Percentiles rank a stretch among this genome's conserved stretches.
These are phyloP conservation scores for Acrobasis consociella DNA, from an alignment of 2,888 invertebrate genomes.

Conservation along the genomic window DNA sequence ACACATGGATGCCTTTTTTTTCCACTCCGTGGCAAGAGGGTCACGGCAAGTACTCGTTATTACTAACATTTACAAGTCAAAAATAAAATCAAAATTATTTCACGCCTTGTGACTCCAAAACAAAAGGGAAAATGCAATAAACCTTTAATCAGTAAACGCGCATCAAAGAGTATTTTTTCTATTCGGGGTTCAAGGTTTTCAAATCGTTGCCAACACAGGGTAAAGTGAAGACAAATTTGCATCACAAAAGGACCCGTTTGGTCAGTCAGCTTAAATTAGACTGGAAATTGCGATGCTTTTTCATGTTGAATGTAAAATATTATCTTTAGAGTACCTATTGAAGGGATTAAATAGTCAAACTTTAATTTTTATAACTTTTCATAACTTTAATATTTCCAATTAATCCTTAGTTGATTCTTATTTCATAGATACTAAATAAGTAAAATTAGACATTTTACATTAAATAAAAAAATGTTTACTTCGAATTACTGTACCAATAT, in stretches of 20 bases:
- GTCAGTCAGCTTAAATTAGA: conserved; percentile 29
- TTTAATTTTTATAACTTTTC: too few species aligned
- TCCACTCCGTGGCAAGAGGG: too few species aligned
- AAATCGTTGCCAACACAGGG: conserved; percentile 29
- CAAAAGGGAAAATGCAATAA: neutral
- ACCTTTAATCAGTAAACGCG: conserved; percentile 17
- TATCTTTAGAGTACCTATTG: too few species aligned
- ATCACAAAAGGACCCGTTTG: conserved; percentile 35
- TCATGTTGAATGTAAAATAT: neutral
- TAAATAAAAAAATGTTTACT: too few species aligned
- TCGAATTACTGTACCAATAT: too few species aligned
- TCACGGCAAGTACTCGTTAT: neutral
- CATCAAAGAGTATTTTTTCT: conserved; percentile 32
- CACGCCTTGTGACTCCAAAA: neutral
- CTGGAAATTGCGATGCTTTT: conserved; percentile 14
- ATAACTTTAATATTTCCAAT: too few species aligned
- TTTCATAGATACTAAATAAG: too few species aligned
- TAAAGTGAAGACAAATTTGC: conserved; percentile 32
- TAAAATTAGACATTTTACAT: too few species aligned
- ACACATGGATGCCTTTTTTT: neutral
- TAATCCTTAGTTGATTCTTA: too few species aligned
- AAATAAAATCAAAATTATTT: neutral
- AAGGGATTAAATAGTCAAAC: neutral
- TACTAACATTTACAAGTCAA: too few species aligned
- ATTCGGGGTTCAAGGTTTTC: conserved; percentile 29